Evolutionary conservation across 2,113 vertebrate genomes (phyloP), one percentile per base, ranked within the genome.

Genomic region (Maccullochella peelii): DNA sequence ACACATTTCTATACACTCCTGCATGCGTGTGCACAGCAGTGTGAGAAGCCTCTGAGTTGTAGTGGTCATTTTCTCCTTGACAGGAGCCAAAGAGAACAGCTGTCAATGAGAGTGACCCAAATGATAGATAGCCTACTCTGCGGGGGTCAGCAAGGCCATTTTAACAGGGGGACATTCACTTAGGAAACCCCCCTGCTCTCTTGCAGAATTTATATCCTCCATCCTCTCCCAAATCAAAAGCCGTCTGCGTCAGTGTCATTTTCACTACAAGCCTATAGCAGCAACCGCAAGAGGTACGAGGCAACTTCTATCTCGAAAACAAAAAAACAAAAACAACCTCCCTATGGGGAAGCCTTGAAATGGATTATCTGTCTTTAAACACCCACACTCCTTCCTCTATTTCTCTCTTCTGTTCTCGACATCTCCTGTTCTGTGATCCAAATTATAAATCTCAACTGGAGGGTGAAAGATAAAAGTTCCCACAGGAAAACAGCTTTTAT

Each of bases 311-410:
- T 78, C 79, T 73, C 8, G 23, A 89, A 93, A 94, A 93, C 92
- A 93, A 94, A 92, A 86, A 92, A 91, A 90, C 87, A 78, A 86
- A 88, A 87, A 88, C 52, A 84, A 67, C 78, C 85, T 89, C 92
- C 91, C 91, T 47, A 74, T 82, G 87, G 91, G 91, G 72, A 83
- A 82, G 80, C 84, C 89, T 91, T 78, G 84, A 88, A 93, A 93
- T 92, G 90, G 92, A 93, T 93, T 92, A 92, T 90, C 90, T 91
- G 93, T 93, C 92, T 93, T 94, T 91, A 90, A 94, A 92, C 92
- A 90, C 91, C 92, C 88, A 91, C 88, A 68, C 84, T 73, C 75
- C 82, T 89, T 90, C 88, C 75, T 86, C 84, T 77, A 58, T 83
- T 86, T 70, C 86, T 88, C 81, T 84, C 73, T 77, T 83, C 88